Conservation (phyloP, 2,113 vertebrate genomes). For the Amazona guildingii region DNA sequence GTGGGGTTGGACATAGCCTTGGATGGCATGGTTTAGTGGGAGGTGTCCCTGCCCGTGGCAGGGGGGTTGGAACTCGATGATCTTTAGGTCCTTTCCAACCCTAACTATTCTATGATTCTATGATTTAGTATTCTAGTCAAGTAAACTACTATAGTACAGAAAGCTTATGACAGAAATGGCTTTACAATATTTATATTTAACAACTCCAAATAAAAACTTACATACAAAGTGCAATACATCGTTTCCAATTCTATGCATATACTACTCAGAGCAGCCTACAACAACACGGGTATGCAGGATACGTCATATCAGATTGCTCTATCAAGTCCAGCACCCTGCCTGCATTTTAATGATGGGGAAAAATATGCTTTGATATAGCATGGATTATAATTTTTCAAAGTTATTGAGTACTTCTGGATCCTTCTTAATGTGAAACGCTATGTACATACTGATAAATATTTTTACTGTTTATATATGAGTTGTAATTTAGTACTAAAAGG, state of each 20-base stretch:
- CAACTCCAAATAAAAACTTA: conserved; percentile 6
- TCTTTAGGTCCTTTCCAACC: too few species aligned
- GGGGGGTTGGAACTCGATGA: too few species aligned
- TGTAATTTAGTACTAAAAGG: not conserved
- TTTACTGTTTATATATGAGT: not conserved
- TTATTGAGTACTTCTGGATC: not conserved
- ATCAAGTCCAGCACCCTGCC: not conserved
- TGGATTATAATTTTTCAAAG: conserved; percentile 30
- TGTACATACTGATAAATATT: not conserved
- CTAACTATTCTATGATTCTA: too few species aligned
- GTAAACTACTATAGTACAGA: not conserved
- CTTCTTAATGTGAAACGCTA: not conserved
- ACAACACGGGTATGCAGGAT: not conserved
- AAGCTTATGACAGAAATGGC: conserved; percentile 14
- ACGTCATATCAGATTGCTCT: not conserved
- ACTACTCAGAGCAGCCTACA: conserved; percentile 8
- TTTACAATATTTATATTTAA: conserved; percentile 18
- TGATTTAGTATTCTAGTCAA: not conserved
- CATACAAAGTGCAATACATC: not conserved
- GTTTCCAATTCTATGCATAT: not conserved
- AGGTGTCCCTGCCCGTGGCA: too few species aligned
- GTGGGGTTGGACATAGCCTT: too few species aligned
- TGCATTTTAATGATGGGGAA: conserved; percentile 35
- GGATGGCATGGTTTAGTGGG: too few species aligned
- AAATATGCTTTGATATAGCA: not conserved